A percentile compares a stretch with the other conserved stretches of the same genome.
Evolutionary conservation across 2,888 invertebrate genomes (phyloP).

Genomic region (Nasonia oneida): DNA sequence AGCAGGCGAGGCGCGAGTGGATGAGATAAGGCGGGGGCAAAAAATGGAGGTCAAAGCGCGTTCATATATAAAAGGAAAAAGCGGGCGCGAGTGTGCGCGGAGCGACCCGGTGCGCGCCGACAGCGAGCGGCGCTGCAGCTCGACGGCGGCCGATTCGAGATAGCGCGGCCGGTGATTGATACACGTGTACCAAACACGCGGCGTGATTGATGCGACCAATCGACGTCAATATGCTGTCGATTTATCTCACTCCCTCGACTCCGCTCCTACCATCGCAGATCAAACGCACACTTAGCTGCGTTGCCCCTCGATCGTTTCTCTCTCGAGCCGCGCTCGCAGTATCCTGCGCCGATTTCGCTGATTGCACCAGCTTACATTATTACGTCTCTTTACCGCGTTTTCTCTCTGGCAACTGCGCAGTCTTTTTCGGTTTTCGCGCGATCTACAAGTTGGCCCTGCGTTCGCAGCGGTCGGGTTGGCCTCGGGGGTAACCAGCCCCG

Average conservation of each 20-base stretch:
- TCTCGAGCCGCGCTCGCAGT: not conserved
- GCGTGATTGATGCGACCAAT: slow-evolving; percentile 77
- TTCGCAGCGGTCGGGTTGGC: not conserved
- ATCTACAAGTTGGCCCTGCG: not conserved
- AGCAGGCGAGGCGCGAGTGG: not conserved
- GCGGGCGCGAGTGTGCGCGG: not conserved
- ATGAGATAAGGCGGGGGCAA: not conserved
- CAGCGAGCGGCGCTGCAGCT: slow-evolving; percentile 34
- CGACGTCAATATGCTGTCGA: slow-evolving; percentile 75
- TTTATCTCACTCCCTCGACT: slow-evolving; percentile 70
- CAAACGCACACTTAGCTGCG: slow-evolving; percentile 28
- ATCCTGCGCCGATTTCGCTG: not conserved
- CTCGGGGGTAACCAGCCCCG: not conserved
- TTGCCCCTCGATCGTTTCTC: not conserved
- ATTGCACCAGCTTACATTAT: not conserved
- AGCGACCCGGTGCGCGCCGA: slow-evolving; percentile 43
- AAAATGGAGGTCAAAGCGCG: not conserved
- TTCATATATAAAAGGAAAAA: slow-evolving; percentile 20
- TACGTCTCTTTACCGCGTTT: no score
- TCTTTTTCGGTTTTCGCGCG: not conserved
- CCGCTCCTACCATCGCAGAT: slow-evolving; percentile 13
- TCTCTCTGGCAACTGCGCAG: no score
- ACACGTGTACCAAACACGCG: slow-evolving; percentile 72
- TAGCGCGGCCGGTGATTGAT: slow-evolving; percentile 74
- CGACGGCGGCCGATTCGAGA: slow-evolving; percentile 64